Evolutionary conservation across 2,113 vertebrate genomes (phyloP).

Genomic region (Sinosuthora webbiana): DNA sequence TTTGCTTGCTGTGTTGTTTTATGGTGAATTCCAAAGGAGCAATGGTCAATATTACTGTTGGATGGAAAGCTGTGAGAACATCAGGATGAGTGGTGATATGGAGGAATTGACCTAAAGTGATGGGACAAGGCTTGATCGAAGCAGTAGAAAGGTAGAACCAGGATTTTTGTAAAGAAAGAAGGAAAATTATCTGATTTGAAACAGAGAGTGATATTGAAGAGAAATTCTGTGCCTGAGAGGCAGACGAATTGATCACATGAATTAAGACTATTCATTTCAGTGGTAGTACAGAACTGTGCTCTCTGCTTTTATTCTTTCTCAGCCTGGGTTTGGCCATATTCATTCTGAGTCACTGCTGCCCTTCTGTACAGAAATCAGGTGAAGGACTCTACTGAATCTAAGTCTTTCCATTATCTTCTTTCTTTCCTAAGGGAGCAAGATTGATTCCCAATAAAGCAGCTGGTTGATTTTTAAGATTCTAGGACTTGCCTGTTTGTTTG

Average conservation of each 20-base stretch:
- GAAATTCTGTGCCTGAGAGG: not conserved
- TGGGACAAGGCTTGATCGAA: not conserved
- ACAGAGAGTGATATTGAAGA: not conserved
- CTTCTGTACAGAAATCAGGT: not conserved
- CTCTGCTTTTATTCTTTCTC: not conserved
- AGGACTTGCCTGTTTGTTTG: constrained; percentile 18
- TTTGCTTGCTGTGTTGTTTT: not conserved
- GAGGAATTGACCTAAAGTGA: not conserved
- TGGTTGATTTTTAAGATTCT: constrained; percentile 44
- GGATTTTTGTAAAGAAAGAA: not conserved
- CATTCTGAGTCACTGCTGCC: not conserved
- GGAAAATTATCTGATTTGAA: not conserved
- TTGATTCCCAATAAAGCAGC: constrained; percentile 59
- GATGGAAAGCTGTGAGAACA: not conserved
- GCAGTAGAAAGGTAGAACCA: not conserved
- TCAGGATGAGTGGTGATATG: not conserved
- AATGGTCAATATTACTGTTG: not conserved
- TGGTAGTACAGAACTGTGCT: not conserved
- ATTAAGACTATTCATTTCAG: not conserved
- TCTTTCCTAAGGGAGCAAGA: constrained; percentile 27
- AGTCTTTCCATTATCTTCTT: constrained; percentile 31
- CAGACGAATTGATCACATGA: not conserved
- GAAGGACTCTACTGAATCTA: not conserved
- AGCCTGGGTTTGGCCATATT: not conserved
- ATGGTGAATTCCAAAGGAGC: not conserved